These are phyloP conservation scores for Hemichromis elongatus DNA, from an alignment of 2,113 vertebrate genomes.

Conservation along the genomic window DNA sequence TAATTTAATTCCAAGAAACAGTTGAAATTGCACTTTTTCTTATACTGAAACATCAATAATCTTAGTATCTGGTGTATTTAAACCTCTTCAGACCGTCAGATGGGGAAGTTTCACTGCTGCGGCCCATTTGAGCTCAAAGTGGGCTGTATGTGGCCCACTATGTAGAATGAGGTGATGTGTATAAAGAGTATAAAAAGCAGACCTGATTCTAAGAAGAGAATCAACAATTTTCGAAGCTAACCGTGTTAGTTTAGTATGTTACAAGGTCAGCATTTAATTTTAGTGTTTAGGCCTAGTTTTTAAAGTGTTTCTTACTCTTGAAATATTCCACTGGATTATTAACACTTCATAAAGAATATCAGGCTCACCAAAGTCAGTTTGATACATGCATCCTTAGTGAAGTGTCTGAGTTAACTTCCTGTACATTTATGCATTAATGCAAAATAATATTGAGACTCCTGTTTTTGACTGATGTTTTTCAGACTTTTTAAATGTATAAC, in stretches of 20 bases:
- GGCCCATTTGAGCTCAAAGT: no score
- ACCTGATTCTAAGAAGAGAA: neutral
- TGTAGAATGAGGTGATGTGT: no score
- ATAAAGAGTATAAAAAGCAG: no score
- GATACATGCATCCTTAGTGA: neutral
- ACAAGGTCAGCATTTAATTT: neutral
- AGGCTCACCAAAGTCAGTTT: neutral
- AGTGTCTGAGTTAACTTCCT: neutral
- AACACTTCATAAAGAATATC: neutral
- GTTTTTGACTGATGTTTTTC: no score
- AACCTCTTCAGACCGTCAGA: neutral
- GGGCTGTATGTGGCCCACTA: no score
- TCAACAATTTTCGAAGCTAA: neutral
- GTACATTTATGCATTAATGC: neutral
- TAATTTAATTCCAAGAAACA: neutral
- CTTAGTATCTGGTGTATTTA: neutral
- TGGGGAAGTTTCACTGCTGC: neutral
- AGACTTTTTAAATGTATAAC: no score
- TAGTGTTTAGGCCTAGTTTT: neutral
- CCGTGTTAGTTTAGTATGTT: neutral
- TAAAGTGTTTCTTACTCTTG: neutral
- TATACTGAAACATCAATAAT: neutral
- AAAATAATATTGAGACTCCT: no score
- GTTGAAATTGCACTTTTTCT: neutral
- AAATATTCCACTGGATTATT: neutral